Evolutionary conservation across 2,888 invertebrate species (phyloP).

Genomic region (Lithodes maja): DNA sequence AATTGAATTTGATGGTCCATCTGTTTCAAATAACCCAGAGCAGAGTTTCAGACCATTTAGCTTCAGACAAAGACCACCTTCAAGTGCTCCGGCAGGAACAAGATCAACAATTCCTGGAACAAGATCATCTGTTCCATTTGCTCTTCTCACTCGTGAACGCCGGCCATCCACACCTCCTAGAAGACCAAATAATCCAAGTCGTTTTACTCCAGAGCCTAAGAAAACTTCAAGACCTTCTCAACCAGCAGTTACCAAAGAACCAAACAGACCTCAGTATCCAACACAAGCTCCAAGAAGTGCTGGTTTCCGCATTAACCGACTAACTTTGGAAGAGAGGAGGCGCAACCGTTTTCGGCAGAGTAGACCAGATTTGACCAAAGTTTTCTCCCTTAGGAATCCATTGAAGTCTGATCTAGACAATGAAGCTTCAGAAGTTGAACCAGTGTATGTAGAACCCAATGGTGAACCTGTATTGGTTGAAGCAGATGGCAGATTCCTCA

Average conservation of each 20-base stretch:
- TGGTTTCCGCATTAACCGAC: slow-evolving; percentile 35
- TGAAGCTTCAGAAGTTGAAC: slow-evolving; percentile 45
- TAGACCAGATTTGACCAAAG: slow-evolving; percentile 47
- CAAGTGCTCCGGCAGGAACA: slow-evolving; percentile 40
- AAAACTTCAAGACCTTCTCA: background rate
- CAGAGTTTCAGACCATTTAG: slow-evolving; percentile 64
- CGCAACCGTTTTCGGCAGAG: slow-evolving; percentile 49
- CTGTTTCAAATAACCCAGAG: slow-evolving; percentile 32
- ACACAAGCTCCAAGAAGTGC: background rate
- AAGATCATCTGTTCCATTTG: slow-evolving; percentile 58
- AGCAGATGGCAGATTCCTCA: slow-evolving; percentile 38
- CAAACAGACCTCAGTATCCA: background rate
- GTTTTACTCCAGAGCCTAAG: slow-evolving; percentile 34
- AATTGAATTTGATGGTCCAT: background rate
- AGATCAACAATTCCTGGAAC: slow-evolving; percentile 61
- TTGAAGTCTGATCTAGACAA: slow-evolving; percentile 47
- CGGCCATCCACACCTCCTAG: slow-evolving; percentile 15
- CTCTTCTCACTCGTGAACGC: slow-evolving; percentile 47
- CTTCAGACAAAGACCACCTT: slow-evolving; percentile 39
- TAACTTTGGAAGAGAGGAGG: slow-evolving; percentile 42
- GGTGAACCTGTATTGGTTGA: slow-evolving; percentile 23
- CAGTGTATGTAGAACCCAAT: slow-evolving; percentile 49
- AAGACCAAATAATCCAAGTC: slow-evolving; percentile 19
- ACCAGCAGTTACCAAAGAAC: background rate
- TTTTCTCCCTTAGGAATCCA: slow-evolving; percentile 54